Base-by-base conservation (phyloP, 30 jellyfish, hydroid and myxozoan species). In the Rhopilema esculentum region DNA sequence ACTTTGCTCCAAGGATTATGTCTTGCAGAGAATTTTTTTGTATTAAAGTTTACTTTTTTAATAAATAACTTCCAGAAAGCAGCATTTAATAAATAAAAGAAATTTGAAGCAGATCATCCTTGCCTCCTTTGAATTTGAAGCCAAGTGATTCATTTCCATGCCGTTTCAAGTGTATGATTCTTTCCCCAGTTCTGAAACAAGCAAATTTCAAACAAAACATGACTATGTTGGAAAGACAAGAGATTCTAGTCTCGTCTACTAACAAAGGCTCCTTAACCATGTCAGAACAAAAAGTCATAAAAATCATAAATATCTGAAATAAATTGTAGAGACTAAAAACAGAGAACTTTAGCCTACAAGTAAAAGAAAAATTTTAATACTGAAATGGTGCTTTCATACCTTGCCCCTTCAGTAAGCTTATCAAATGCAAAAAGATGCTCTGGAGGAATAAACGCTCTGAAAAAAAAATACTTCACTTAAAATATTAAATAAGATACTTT, bases 41-140 rank as follows among this genome's bases (percentile, higher is more conserved):
- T n/a, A n/a, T n/a, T n/a, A n/a, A n/a, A n/a, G 6, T 40, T 40
- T 40, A 40, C 57, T 40, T 40, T 12, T 2, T 12, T 40, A 12
- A 40, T 12, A 2, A 12, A 12, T 40, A 40, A 40, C 12, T 40
- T 40, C 57, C 6, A 12, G 9, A 40, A 40, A 40, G 57, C n/a
- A 40, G 9, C 57, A 40, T 40, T 40, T 40, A 40, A 2, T n/a
- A n/a, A n/a, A n/a, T n/a, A n/a, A n/a, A n/a, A n/a, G n/a, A n/a
- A n/a, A n/a, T n/a, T n/a, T n/a, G n/a, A n/a, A n/a, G n/a, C n/a
- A n/a, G n/a, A n/a, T n/a, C n/a, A n/a, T n/a, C n/a, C 95, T 57
- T 48, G 91, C 99, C 99, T 77, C 99, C 99, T 84, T 96, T 86
- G 72, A 95, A 85, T 32, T 85, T 64, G 79, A 95, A 89, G 16